Evolutionary conservation across 2,888 invertebrate genomes (phyloP).

Genomic region (Physocephala rufipes): DNA sequence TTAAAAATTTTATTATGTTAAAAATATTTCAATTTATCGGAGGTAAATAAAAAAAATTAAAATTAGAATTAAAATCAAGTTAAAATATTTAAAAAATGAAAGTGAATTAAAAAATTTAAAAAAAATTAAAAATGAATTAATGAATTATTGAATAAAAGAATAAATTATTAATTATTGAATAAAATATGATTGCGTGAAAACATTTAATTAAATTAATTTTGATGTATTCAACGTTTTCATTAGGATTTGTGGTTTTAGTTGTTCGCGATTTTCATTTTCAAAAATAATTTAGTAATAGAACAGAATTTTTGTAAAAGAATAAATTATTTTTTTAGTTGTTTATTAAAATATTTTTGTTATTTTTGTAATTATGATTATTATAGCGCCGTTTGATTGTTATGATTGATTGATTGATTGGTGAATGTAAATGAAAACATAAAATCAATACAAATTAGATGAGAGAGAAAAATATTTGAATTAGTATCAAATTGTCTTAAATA

Average conservation of each 20-base stretch:
- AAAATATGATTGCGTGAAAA: no score
- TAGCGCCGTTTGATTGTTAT: conserved; percentile 27
- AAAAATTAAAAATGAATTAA: conserved; percentile 26
- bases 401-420: conserved; percentile 39
- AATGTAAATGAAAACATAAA: conserved; percentile 51
- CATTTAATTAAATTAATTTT: no score
- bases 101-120: conserved; percentile 22
- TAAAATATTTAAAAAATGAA: conserved; percentile 32
- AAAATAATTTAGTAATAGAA: no score
- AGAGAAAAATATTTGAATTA: conserved; percentile 53
- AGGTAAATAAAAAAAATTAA: neutral
- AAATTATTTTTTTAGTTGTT: neutral
- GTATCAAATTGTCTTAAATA: conserved; percentile 44
- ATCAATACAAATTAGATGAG: conserved; percentile 51
- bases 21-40: conserved; percentile 3
- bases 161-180: no score
- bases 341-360: neutral
- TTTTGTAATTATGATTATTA: conserved; percentile 36
- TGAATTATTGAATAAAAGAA: no score
- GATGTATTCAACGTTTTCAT: no score
- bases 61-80: conserved; percentile 1
- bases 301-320: no score
- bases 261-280: no score
- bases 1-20: neutral
- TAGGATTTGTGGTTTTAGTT: no score